These are phyloP conservation scores for Laspeyria flexula DNA, from an alignment of 2,888 invertebrate species.

Conservation along the genomic window DNA sequence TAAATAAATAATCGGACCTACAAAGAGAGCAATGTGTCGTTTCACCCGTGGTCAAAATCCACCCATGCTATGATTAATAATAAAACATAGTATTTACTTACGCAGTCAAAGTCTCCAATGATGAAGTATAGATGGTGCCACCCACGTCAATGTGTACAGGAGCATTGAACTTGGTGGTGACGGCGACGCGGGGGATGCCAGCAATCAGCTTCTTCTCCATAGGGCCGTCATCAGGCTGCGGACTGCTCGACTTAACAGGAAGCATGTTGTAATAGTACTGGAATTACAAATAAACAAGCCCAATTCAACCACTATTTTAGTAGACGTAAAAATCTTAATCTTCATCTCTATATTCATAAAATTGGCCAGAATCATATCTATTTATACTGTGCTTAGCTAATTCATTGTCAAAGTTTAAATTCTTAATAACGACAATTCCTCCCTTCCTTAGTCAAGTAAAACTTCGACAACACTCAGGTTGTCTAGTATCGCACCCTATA, in stretches of 20 bases:
- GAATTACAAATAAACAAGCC: slow-evolving; percentile 13
- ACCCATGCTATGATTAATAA: background rate
- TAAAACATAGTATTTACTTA: slow-evolving; percentile 78
- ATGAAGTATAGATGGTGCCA: slow-evolving; percentile 98
- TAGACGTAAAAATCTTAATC: too few species aligned
- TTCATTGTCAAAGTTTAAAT: too few species aligned
- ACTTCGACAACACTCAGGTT: background rate
- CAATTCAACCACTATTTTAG: background rate
- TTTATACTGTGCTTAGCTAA: too few species aligned
- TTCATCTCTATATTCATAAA: too few species aligned
- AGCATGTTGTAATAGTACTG: slow-evolving; percentile 45
- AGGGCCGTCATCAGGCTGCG: slow-evolving; percentile 64
- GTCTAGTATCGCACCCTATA: background rate
- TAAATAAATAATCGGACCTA: too few species aligned
- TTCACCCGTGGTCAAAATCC: too few species aligned
- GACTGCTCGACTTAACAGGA: slow-evolving; percentile 57
- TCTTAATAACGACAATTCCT: too few species aligned
- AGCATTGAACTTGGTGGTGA: slow-evolving; percentile 96
- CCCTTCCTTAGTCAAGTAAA: background rate
- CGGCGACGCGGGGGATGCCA: slow-evolving; percentile 97
- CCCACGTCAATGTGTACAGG: slow-evolving; percentile 99
- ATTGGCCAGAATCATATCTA: too few species aligned
- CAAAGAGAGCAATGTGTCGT: too few species aligned
- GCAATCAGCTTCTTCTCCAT: slow-evolving; percentile 90
- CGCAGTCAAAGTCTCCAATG: slow-evolving; percentile 97